These are phyloP conservation scores for Pandion haliaetus DNA, from an alignment of 2,113 vertebrate species.

Conservation along the genomic window DNA sequence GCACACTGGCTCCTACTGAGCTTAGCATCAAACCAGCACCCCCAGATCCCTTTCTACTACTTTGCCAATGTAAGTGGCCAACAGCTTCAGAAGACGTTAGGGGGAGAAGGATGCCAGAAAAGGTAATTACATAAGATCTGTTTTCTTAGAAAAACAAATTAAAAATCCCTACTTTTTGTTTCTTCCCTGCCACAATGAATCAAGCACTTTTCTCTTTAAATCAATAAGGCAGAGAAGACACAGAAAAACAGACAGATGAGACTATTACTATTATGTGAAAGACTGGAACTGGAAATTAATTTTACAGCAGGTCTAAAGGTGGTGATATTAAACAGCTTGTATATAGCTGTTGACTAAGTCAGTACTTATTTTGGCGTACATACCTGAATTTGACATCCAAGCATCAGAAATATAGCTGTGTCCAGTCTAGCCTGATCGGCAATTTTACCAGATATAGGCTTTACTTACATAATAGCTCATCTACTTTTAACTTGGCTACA, in stretches of 20 bases:
- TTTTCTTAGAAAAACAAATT: background rate
- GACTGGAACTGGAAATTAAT: background rate
- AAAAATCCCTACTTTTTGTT: background rate
- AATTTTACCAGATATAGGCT: background rate
- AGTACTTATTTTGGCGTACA: background rate
- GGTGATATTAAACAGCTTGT: background rate
- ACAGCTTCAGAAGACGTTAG: background rate
- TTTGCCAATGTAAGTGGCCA: background rate
- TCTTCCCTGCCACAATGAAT: background rate
- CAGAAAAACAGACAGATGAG: background rate
- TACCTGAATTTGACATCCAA: background rate
- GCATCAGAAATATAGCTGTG: background rate
- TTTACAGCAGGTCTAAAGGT: background rate
- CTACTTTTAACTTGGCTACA: background rate
- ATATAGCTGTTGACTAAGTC: background rate
- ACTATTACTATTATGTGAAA: background rate
- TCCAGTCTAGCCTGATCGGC: rapidly evolving
- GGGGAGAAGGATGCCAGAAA: background rate
- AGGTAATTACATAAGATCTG: background rate
- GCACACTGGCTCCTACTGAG: too few species aligned
- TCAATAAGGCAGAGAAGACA: background rate
- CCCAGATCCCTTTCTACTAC: too few species aligned
- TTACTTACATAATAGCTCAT: background rate
- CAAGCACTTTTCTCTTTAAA: background rate
- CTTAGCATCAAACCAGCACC: too few species aligned